Evolutionary conservation across 1,140 invertebrate genomes (phyloP).

Genomic region (Bacillus rossius): DNA sequence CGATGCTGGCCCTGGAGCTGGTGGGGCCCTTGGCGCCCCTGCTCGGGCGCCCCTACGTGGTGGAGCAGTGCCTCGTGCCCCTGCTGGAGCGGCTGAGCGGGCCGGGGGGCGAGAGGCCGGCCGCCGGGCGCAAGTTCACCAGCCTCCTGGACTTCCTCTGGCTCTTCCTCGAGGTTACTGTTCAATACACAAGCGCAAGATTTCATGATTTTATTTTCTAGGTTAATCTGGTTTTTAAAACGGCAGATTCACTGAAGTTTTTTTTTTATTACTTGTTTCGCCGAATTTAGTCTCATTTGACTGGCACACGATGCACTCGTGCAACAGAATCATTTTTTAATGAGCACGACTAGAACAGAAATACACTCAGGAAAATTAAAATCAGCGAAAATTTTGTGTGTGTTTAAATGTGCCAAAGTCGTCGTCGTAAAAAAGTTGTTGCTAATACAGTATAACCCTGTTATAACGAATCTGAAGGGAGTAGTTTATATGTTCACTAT

Average conservation of each 20-base stretch:
- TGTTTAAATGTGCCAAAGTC: too few species aligned
- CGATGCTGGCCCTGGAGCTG: conserved; percentile 37
- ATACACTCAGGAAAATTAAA: too few species aligned
- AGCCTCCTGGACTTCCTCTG: conserved; percentile 56
- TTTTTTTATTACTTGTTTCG: not conserved
- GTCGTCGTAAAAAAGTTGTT: too few species aligned
- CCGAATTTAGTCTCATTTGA: too few species aligned
- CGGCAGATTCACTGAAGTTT: not conserved
- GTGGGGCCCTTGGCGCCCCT: conserved; percentile 51
- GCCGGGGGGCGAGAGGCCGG: not conserved
- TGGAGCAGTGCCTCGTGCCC: conserved; percentile 49
- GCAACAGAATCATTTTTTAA: too few species aligned
- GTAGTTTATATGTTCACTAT: too few species aligned
- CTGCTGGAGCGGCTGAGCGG: conserved; percentile 40
- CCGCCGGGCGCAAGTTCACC: conserved; percentile 30
- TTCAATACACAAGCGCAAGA: not conserved
- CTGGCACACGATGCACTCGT: too few species aligned
- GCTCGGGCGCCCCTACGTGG: conserved; percentile 48
- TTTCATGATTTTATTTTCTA: not conserved
- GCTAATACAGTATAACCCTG: too few species aligned
- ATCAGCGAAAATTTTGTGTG: too few species aligned
- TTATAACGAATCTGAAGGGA: too few species aligned
- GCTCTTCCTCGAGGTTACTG: conserved; percentile 54
- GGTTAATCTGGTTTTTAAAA: not conserved
- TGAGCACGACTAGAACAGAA: too few species aligned